phyloP scores from a whole-genome alignment of 2,888 invertebrate species.

The Drosophila greeni region DNA sequence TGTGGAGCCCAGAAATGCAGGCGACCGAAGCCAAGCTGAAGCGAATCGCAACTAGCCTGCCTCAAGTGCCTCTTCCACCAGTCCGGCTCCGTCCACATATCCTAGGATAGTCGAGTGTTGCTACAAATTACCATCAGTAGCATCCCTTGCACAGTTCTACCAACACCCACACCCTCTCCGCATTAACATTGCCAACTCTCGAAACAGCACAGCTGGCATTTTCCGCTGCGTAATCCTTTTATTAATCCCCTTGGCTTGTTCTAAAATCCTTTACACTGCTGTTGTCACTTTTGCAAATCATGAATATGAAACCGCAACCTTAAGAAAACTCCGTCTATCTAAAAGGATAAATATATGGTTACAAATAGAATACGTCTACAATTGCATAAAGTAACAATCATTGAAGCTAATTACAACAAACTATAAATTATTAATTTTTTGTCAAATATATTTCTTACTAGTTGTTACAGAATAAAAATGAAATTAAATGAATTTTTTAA shows the following conservation, averaged over 20 bases:
- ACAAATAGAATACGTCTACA: neutral
- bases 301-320: constrained; percentile 47
- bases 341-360: neutral
- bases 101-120: constrained; percentile 48
- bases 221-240: constrained; percentile 76
- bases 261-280: constrained; percentile 72
- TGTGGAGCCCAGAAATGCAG: constrained; percentile 39
- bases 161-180: constrained; percentile 38
- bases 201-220: constrained; percentile 72
- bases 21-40: constrained; percentile 37
- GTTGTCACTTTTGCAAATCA: constrained; percentile 71
- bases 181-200: constrained; percentile 59
- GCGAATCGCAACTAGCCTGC: constrained; percentile 64
- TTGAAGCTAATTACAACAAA: too few relatives aligned
- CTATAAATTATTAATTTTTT: too few relatives aligned
- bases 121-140: constrained; percentile 66
- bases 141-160: constrained; percentile 32
- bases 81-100: constrained; percentile 23
- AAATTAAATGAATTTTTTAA: too few relatives aligned
- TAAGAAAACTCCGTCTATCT: constrained; percentile 18
- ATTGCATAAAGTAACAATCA: neutral
- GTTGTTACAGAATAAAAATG: too few relatives aligned
- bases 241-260: constrained; percentile 74
- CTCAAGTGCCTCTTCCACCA: constrained; percentile 51
- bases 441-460: too few relatives aligned